These are phyloP conservation scores for Hyposmocoma kahamanoa DNA, from an alignment of 1,140 invertebrate species.

Conservation along the genomic window DNA sequence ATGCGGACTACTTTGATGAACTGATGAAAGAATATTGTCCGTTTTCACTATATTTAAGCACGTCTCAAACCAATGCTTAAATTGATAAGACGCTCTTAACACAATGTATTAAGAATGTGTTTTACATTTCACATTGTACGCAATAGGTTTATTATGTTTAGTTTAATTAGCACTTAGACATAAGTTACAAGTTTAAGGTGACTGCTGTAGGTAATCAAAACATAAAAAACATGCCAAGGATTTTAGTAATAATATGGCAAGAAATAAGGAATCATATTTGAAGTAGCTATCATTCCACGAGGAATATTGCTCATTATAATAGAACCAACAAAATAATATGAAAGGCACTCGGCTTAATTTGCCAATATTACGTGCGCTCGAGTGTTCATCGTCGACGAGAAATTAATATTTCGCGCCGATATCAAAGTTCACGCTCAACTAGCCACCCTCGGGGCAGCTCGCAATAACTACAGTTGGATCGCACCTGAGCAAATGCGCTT, in stretches of 20 bases:
- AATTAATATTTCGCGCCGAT: constrained; percentile 72
- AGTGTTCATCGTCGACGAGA: constrained; percentile 64
- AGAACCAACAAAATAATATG: constrained; percentile 64
- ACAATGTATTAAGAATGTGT: too few species aligned
- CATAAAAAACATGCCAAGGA: background rate
- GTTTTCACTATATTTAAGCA: too few species aligned
- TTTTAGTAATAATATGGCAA: background rate
- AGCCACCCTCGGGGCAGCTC: constrained; percentile 52
- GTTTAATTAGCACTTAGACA: background rate
- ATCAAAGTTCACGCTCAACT: constrained; percentile 71
- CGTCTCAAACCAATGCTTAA: too few species aligned
- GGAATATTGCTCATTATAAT: constrained; percentile 42
- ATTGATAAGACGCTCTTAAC: too few species aligned
- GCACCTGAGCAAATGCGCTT: constrained; percentile 68
- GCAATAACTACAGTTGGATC: constrained; percentile 61
- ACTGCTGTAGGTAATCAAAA: too few species aligned
- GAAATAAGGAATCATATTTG: background rate
- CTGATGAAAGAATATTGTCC: too few species aligned
- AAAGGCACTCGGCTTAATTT: constrained; percentile 69
- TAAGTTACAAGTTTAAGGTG: too few species aligned
- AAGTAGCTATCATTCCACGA: background rate
- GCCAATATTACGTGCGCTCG: constrained; percentile 62
- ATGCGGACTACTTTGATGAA: too few species aligned
- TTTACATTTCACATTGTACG: background rate
- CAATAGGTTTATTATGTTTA: background rate